These are phyloP conservation scores for Pongo pygmaeus DNA, from an alignment of 2,113 vertebrate species.

Conservation along the genomic window DNA sequence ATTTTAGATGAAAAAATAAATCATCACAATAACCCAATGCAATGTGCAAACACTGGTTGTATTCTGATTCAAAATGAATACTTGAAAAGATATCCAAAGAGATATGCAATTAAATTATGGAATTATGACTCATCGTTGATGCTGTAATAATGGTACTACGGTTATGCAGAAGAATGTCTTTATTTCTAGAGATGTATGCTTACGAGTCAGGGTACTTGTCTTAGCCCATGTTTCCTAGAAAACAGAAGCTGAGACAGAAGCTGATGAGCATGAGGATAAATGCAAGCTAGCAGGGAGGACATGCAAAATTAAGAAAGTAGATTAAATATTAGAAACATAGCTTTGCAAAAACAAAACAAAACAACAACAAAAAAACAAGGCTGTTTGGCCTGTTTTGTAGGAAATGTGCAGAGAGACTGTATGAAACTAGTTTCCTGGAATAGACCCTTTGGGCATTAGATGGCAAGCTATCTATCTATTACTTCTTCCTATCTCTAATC, in stretches of 20 bases:
- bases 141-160: too few relatives aligned
- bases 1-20: neutral
- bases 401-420: neutral
- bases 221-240: neutral
- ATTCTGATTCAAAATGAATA: constrained; percentile 7
- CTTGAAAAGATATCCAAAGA: neutral
- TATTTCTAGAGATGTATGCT: neutral
- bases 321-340: neutral
- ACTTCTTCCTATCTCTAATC: neutral
- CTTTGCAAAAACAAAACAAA: neutral
- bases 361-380: neutral
- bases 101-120: neutral
- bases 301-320: neutral
- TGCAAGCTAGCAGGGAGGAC: neutral
- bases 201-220: neutral
- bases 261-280: neutral
- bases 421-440: neutral
- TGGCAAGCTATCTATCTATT: neutral
- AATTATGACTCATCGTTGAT: neutral
- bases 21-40: neutral
- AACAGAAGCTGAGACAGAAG: neutral
- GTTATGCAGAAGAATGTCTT: neutral
- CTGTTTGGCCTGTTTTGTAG: neutral
- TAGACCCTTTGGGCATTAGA: neutral
- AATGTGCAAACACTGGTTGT: neutral